Evolutionary conservation across 2,113 vertebrate species (phyloP).

Genomic region (Galemys pyrenaicus): DNA sequence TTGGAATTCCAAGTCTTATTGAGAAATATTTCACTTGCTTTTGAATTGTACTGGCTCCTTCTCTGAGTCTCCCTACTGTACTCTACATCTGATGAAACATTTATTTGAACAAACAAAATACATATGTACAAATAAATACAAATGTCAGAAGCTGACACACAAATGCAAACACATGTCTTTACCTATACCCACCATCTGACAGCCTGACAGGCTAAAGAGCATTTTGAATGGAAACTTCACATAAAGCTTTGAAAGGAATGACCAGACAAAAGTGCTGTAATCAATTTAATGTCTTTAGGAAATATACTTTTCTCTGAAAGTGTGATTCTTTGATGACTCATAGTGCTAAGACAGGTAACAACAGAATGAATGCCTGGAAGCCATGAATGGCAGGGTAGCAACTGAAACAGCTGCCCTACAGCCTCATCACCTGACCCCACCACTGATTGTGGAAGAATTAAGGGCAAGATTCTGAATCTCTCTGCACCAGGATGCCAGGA

Average conservation of each 20-base stretch:
- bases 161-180: constrained; percentile 75
- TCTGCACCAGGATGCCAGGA: constrained; percentile 33
- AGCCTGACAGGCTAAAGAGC: constrained; percentile 73
- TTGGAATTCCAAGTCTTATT: constrained; percentile 38
- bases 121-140: constrained; percentile 76
- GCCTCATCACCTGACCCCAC: neutral
- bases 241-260: constrained; percentile 56
- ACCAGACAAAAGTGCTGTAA: constrained; percentile 63
- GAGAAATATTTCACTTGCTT: constrained; percentile 67
- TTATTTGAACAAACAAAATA: constrained; percentile 82
- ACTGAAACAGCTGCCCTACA: neutral
- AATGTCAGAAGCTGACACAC: constrained; percentile 69
- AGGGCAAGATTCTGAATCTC: constrained; percentile 37
- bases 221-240: constrained; percentile 59
- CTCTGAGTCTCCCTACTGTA: constrained; percentile 48
- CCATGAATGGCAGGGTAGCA: neutral
- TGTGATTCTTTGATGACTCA: constrained; percentile 60
- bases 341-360: constrained; percentile 38
- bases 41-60: constrained; percentile 48
- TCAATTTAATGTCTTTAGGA: constrained; percentile 72
- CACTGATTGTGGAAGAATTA: constrained; percentile 36
- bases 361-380: constrained; percentile 55
- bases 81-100: constrained; percentile 69
- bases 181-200: constrained; percentile 43
- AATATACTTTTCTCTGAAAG: constrained; percentile 50